Base-by-base conservation (phyloP, 2,888 invertebrate genomes). In the Lithophane socia region DNA sequence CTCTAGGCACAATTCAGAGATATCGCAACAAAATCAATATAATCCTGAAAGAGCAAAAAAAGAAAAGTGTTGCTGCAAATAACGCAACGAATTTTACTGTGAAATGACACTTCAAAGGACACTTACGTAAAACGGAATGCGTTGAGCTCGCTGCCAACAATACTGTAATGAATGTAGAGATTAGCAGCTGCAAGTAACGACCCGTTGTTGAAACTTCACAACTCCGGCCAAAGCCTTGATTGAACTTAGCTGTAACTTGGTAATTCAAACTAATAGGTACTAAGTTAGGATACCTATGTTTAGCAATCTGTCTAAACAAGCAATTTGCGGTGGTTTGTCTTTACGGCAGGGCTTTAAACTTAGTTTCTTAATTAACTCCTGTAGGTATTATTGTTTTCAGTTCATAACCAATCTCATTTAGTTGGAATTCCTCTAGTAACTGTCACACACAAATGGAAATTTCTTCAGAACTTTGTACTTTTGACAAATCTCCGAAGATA, bases 121-220 rank as follows among this genome's bases (percentile, higher is more conserved):
- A 73, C 66, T 86, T 71, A 61, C 69, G 75, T 73, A 75, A 67
- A 79, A 64, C 71, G 75, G 75, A 87, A 87, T 82, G 77, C 71
- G 73, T 75, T 65, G 75, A 71, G 75, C 64, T 73, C 66, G 73
- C 65, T 84, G 84, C 86, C 84, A 86, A 86, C 83, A 86, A 79
- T 84, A 85, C 73, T 68, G 60, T 82, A 86, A 86, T 79, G 81
- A 85, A 83, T 79, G 79, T 73, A 73, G 84, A 85, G 68, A 80
- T 86, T 87, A 87, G 85, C 87, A 86, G 86, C 82, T 87, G 80
- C 80, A 64, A 71, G 52, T 83, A 77, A 77, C 86, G 65, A 58
- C n/a, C 64, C 58, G 58, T 82, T 85, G 80, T 80, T 66, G 61
- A 69, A 80, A 85, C 68, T 85, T 75, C 72, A 73, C 72, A 68